Evolutionary conservation across 53 echinoderm and acorn worm species (phyloP).

Genomic region (Temnopleurus reevesii): DNA sequence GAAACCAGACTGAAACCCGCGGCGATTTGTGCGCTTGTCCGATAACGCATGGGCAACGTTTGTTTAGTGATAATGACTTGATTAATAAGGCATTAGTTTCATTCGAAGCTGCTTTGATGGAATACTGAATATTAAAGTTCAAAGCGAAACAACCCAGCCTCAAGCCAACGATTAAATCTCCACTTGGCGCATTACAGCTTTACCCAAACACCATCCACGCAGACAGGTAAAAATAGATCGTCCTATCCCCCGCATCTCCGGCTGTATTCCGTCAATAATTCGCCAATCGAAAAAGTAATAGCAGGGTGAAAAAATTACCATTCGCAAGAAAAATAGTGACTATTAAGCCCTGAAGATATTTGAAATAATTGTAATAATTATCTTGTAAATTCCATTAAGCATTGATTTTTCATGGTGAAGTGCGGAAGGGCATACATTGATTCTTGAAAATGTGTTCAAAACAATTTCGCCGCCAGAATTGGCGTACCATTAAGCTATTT

Average conservation of each 20-base stretch:
- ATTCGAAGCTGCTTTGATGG: conserved; percentile 30
- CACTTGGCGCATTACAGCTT: conserved; percentile 30
- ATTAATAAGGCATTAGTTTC: conserved; percentile 53
- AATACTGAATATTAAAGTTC: conserved; percentile 44
- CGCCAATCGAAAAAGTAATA: conserved; percentile 20
- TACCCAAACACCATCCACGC: conserved; percentile 14
- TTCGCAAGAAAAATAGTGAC: conserved; percentile 52
- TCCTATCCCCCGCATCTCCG: conserved; percentile 17
- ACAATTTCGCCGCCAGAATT: conserved; percentile 15
- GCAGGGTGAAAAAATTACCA: conserved; percentile 58
- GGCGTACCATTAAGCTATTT: conserved; percentile 14
- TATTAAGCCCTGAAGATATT: conserved; percentile 59
- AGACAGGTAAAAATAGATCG: conserved; percentile 21
- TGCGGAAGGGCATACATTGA: conserved; percentile 52
- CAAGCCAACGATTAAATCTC: conserved; percentile 44
- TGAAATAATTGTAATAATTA: conserved; percentile 60
- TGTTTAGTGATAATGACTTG: conserved; percentile 50
- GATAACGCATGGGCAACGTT: conserved; percentile 16
- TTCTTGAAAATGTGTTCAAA: conserved; percentile 30
- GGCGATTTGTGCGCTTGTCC: not conserved
- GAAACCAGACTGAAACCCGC: conserved; percentile 16
- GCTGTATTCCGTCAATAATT: conserved; percentile 40
- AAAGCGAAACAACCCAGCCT: conserved; percentile 36
- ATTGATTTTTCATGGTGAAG: conserved; percentile 47
- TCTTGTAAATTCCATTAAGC: conserved; percentile 59